phyloP scores from a whole-genome alignment of 1,140 invertebrate species.

The Bombus ignitus region DNA sequence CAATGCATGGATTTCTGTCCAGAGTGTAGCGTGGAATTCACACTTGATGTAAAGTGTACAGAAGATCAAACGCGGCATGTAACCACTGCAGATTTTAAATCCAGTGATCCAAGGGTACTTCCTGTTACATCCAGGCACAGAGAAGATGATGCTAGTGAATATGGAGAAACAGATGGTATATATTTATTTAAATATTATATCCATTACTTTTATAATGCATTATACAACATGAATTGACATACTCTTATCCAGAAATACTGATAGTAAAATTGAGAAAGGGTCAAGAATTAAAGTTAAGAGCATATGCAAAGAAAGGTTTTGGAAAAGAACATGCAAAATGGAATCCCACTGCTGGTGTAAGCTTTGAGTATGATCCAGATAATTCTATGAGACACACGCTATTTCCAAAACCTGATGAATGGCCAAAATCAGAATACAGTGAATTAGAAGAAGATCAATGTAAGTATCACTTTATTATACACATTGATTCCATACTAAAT shows the following conservation, averaged over 20 bases:
- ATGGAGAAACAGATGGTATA: conserved; percentile 94
- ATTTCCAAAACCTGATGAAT: conserved; percentile 99
- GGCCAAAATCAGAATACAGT: conserved; percentile 99
- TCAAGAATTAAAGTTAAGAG: conserved; percentile 97
- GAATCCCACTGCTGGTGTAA: conserved; percentile 99
- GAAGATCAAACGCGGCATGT: conserved; percentile 97
- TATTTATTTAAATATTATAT: conserved; percentile 37
- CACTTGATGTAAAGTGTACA: conserved; percentile 96
- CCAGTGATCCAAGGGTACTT: conserved; percentile 94
- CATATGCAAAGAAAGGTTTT: conserved; percentile 98
- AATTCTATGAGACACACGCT: conserved; percentile 98
- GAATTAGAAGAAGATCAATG: conserved; percentile 96
- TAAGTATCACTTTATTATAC: conserved; percentile 80
- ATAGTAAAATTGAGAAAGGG: conserved; percentile 99
- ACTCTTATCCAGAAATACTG: conserved; percentile 89
- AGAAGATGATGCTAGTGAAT: conserved; percentile 95
- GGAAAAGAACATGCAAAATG: conserved; percentile 99
- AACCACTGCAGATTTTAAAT: conserved; percentile 98
- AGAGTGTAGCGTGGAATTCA: conserved; percentile 99
- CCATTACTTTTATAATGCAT: neutral
- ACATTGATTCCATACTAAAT: conserved; percentile 23
- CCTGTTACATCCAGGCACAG: conserved; percentile 95
- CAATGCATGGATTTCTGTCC: conserved; percentile 98
- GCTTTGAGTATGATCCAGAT: conserved; percentile 99
- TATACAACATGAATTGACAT: conserved; percentile 4